Base-by-base conservation (phyloP, 2,888 invertebrate species). In the Phalera bucephala region DNA sequence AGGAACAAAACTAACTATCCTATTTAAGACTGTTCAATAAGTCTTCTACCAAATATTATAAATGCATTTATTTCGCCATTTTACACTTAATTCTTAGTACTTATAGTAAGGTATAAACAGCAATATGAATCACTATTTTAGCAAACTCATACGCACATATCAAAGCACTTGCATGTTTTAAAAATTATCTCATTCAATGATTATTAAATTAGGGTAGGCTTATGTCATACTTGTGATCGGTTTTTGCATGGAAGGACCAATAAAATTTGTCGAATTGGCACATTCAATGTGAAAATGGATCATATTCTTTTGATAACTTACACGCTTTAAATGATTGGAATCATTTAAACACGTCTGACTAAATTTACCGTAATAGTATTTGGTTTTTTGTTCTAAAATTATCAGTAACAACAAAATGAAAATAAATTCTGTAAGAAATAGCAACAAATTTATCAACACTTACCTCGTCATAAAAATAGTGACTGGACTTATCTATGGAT, bases 161-260 rank as follows among this genome's bases (percentile, higher is more conserved):
- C 76, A 72, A n/a, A 64, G 75, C 73, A 78, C 73, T 46, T 63
- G 74, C 72, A 76, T 67, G 73, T 64, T 63, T 11, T 64, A 37
- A 36, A 49, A 56, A 45, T 19, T 48, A 40, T 52, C 41, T 49
- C 44, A 39, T 52, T 55, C 52, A 46, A 44, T 56, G 36, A 32
- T 38, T 38, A 32, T 52, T 53, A 51, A 44, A 43, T 31, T 45
- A 52, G 34, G 40, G n/a, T 32, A 36, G 39, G 31, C 31, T 17
- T 12, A 1, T 14, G 13, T 2, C 21, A 21, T 6, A 6, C 2
- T 4, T 8, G 1, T 27, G 21, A 22, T 7, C 17, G 12, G 30
- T 1, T 32, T 30, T 36, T 22, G 11, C 17, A 11, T 33, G 37
- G 29, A 36, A 42, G 37, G 40, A 36, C 45, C 39, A 47, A 40